Evolutionary conservation across 2,888 invertebrate genomes (phyloP).

Genomic region (Dolichopus griseipennis): DNA sequence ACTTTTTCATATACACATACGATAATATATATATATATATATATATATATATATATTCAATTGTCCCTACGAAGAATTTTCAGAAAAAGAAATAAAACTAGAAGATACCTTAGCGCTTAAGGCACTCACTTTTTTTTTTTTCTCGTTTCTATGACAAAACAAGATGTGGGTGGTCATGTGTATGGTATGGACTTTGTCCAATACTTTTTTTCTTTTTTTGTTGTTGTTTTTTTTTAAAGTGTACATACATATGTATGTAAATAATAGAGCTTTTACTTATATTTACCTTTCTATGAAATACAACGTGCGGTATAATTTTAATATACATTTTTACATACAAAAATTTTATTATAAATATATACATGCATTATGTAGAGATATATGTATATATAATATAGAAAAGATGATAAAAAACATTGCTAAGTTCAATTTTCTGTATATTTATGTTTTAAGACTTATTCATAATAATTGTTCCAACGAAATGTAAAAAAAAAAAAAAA

Average conservation of each 20-base stretch:
- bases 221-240: too few species aligned
- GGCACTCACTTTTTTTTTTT: slow-evolving; percentile 17
- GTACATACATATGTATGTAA: too few species aligned
- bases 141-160: slow-evolving; percentile 13
- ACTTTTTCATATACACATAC: background rate
- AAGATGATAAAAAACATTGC: background rate
- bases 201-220: background rate
- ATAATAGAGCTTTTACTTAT: too few species aligned
- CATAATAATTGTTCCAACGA: slow-evolving; percentile 1
- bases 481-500: background rate
- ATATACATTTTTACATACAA: background rate
- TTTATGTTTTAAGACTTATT: slow-evolving; percentile 6
- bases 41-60: background rate
- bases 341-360: background rate
- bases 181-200: slow-evolving; percentile 19
- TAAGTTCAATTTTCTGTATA: background rate
- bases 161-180: slow-evolving; percentile 19
- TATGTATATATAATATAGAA: background rate
- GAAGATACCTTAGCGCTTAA: slow-evolving; percentile 16
- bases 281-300: too few species aligned
- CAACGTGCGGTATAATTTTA: background rate
- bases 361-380: background rate
- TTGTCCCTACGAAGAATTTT: background rate
- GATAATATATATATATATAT: background rate
- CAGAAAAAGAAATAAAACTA: background rate